These are phyloP conservation scores for Drosophila melanosoma DNA, from an alignment of 2,888 invertebrate genomes.

Conservation along the genomic window DNA sequence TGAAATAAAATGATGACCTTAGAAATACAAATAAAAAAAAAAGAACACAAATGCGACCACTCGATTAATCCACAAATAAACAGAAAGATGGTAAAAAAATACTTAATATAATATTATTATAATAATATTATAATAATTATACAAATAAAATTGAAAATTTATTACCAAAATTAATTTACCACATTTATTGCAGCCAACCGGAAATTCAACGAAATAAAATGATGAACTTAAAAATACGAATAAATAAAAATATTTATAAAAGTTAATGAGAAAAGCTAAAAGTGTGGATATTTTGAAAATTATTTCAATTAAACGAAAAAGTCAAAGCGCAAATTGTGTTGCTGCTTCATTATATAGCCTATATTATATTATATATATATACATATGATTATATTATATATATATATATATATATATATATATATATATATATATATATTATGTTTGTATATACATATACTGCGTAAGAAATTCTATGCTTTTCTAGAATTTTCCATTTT, in stretches of 20 bases:
- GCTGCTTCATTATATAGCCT: too few relatives aligned
- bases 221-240: neutral
- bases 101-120: too few relatives aligned
- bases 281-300: conserved; percentile 35
- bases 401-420: too few relatives aligned
- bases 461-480: neutral
- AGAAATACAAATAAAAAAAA: neutral
- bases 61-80: neutral
- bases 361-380: too few relatives aligned
- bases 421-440: too few relatives aligned
- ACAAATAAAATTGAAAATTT: neutral
- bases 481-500: neutral
- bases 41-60: conserved; percentile 3
- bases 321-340: conserved; percentile 52
- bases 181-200: neutral
- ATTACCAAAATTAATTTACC: neutral
- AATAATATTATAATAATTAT: neutral
- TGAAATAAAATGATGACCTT: neutral
- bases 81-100: neutral
- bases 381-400: too few relatives aligned
- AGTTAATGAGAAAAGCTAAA: conserved; percentile 1
- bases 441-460: too few relatives aligned
- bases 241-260: neutral
- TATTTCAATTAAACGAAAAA: conserved; percentile 68
- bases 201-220: neutral